Conservation (phyloP, 2,797 vertebrate species). For the Capromys pilorides region DNA sequence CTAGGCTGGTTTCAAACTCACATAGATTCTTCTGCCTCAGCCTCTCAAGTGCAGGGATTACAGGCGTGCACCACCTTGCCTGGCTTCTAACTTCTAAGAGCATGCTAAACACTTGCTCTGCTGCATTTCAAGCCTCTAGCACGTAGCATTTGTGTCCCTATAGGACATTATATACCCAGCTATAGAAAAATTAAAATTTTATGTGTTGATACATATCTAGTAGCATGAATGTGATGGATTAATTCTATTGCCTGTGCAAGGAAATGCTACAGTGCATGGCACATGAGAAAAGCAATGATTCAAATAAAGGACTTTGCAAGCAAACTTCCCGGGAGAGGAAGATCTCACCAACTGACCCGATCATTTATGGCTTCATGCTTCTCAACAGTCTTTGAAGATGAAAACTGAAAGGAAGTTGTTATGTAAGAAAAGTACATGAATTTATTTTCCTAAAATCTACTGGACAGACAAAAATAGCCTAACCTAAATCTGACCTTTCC, state of each 20-base stretch:
- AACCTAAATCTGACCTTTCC: background rate
- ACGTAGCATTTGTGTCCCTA: background rate
- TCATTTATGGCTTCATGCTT: background rate
- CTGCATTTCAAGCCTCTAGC: background rate
- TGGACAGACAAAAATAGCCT: background rate
- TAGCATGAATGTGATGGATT: conserved; percentile 5
- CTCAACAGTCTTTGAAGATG: conserved; percentile 48
- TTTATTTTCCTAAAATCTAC: conserved; percentile 8
- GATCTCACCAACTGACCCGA: background rate
- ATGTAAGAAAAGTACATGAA: background rate
- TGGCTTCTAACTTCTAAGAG: background rate
- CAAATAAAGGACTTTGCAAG: conserved; percentile 31
- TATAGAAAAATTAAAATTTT: conserved; percentile 40
- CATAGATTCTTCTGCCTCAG: no score
- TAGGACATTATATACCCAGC: background rate
- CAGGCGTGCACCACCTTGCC: no score
- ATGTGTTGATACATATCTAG: conserved; percentile 15
- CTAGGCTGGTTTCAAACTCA: no score
- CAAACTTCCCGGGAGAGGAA: conserved; percentile 31
- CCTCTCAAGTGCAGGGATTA: no score
- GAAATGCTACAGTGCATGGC: background rate
- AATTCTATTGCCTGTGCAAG: background rate
- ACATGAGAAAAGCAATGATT: background rate
- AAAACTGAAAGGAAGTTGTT: background rate
- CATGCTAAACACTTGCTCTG: background rate